Evolutionary conservation across 2,113 vertebrate genomes (phyloP).

Genomic region (Dicentrarchus labrax): DNA sequence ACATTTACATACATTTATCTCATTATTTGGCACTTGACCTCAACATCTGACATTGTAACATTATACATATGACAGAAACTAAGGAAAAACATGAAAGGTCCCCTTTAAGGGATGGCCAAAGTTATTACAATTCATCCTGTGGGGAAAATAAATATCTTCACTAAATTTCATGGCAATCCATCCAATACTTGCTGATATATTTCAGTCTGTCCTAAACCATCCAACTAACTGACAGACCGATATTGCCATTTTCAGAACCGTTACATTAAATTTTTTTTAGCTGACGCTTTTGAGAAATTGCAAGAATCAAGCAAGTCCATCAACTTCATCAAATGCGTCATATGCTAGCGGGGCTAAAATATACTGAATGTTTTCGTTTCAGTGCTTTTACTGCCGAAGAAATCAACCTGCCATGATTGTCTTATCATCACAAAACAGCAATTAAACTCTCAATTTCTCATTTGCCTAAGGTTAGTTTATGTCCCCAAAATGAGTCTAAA

Average conservation of each 20-base stretch:
- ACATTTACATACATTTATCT: no score
- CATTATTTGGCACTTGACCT: no score
- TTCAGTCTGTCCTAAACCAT: background rate
- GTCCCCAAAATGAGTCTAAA: background rate
- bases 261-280: no score
- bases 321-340: background rate
- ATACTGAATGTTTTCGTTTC: background rate
- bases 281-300: no score
- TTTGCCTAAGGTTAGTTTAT: constrained; percentile 1
- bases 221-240: background rate
- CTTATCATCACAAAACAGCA: constrained; percentile 24
- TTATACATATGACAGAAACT: no score
- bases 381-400: background rate
- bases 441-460: constrained; percentile 1
- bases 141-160: background rate
- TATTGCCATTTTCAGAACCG: background rate
- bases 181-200: background rate
- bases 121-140: background rate
- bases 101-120: no score
- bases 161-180: background rate
- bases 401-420: background rate
- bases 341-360: background rate
- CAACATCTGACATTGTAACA: no score
- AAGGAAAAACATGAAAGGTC: no score
- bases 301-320: background rate